Percentiles rank a stretch among this genome's conserved stretches.
phyloP scores from a whole-genome alignment of 2,797 vertebrate genomes.

The Eptatretus atami region DNA sequence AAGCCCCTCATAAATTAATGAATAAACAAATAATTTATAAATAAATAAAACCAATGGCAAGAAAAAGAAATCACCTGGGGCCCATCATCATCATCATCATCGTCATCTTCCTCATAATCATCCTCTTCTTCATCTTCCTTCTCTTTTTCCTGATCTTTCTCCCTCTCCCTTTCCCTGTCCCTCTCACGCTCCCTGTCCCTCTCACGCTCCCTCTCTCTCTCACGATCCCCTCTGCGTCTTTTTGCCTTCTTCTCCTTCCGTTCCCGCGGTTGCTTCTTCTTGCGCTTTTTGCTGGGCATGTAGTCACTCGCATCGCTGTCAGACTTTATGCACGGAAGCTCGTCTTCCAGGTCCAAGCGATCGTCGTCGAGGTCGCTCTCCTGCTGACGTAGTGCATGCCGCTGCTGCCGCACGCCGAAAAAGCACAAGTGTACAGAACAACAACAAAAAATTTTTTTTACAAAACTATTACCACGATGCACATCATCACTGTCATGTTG shows the following conservation, averaged over 20 bases:
- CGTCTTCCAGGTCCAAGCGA: constrained; percentile 33
- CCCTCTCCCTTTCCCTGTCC: constrained; percentile 60
- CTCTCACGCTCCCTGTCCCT: constrained; percentile 36
- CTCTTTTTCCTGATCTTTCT: constrained; percentile 48
- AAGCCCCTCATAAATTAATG: not conserved
- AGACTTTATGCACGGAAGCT: constrained; percentile 32
- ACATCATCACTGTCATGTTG: too few species aligned
- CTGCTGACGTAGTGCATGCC: too few species aligned
- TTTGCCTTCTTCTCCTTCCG: constrained; percentile 71
- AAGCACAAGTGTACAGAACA: too few species aligned
- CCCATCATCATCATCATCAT: constrained; percentile 8
- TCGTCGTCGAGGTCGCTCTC: constrained; percentile 31
- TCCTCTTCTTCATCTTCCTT: constrained; percentile 51
- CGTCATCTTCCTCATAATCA: constrained; percentile 24
- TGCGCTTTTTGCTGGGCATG: constrained; percentile 61
- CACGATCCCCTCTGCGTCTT: constrained; percentile 68
- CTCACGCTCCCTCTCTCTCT: constrained; percentile 48
- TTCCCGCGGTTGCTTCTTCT: constrained; percentile 55
- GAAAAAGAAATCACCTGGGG: not conserved
- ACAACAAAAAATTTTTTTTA: too few species aligned
- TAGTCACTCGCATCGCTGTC: constrained; percentile 69
- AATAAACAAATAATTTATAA: not conserved
- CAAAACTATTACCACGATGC: too few species aligned
- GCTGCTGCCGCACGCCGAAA: too few species aligned
- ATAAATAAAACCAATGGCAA: not conserved